These are phyloP conservation scores for Campoplex nolae DNA, from an alignment of 2,888 invertebrate genomes.

Conservation along the genomic window DNA sequence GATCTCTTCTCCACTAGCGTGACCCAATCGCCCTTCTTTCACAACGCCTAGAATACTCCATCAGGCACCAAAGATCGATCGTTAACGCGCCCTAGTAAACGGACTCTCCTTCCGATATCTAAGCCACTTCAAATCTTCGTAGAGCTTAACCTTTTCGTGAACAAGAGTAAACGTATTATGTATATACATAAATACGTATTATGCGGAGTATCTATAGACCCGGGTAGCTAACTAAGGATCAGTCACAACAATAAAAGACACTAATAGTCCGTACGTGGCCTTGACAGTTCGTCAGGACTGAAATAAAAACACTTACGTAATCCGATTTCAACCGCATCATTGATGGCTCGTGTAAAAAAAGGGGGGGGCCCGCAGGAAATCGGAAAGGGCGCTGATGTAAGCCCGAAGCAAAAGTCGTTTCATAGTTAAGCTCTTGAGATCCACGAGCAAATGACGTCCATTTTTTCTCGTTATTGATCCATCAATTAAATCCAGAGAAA, in stretches of 20 bases:
- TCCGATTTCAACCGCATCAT: conserved; percentile 16
- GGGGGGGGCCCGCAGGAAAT: conserved; percentile 6
- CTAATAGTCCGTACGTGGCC: background rate
- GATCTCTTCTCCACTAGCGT: background rate
- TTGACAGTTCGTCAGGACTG: background rate
- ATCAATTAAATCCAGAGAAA: background rate
- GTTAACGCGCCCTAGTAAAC: conserved; percentile 27
- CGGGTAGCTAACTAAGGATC: background rate
- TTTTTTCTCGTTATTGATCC: background rate
- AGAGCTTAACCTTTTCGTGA: conserved; percentile 2
- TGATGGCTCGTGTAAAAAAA: background rate
- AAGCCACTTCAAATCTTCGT: conserved; percentile 10
- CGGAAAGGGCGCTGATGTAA: background rate
- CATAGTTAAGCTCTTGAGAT: background rate
- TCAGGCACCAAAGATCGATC: conserved; percentile 40
- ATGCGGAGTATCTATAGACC: background rate
- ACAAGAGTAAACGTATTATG: conserved; percentile 12
- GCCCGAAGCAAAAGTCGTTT: background rate
- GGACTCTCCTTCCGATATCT: conserved; percentile 12
- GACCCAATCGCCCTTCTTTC: conserved; percentile 34
- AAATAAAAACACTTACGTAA: conserved; percentile 14
- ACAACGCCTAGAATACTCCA: conserved; percentile 25
- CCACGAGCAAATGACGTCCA: background rate
- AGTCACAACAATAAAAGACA: background rate
- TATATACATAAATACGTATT: background rate